Conservation (phyloP, 1,140 invertebrate species). For the Euwallacea similis region DNA sequence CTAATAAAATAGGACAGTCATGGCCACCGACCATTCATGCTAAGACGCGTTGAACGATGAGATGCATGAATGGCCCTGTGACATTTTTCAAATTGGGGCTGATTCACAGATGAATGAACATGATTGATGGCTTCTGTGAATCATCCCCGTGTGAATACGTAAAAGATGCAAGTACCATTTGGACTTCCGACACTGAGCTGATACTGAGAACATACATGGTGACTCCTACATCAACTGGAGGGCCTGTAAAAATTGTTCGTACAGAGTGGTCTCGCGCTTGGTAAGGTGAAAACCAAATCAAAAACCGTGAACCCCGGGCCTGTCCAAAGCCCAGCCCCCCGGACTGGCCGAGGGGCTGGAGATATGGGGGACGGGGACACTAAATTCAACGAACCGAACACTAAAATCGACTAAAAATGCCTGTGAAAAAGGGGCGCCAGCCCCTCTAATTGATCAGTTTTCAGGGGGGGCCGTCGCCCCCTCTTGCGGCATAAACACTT, state of each 20-base stretch:
- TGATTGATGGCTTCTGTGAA: no score
- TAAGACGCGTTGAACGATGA: no score
- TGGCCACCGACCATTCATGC: no score
- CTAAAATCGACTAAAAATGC: background rate
- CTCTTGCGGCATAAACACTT: no score
- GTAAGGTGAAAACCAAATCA: conserved; percentile 37
- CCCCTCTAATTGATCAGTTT: background rate
- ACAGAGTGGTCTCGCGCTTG: conserved; percentile 9
- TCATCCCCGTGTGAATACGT: no score
- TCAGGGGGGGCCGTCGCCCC: background rate
- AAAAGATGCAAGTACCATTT: conserved; percentile 79
- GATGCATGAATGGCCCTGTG: no score
- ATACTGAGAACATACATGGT: conserved; percentile 98
- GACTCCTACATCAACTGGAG: conserved; percentile 94
- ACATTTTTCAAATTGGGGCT: no score
- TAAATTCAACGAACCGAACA: conserved; percentile 27
- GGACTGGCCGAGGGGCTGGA: conserved; percentile 18
- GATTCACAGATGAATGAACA: no score
- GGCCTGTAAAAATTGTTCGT: conserved; percentile 70
- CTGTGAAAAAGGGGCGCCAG: background rate
- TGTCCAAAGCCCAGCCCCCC: conserved; percentile 32
- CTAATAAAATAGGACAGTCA: no score
- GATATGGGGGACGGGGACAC: conserved; percentile 31
- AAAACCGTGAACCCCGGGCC: conserved; percentile 35
- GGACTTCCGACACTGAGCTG: conserved; percentile 97